Base-by-base conservation (phyloP, 2,113 vertebrate species). In the Anhinga anhinga region DNA sequence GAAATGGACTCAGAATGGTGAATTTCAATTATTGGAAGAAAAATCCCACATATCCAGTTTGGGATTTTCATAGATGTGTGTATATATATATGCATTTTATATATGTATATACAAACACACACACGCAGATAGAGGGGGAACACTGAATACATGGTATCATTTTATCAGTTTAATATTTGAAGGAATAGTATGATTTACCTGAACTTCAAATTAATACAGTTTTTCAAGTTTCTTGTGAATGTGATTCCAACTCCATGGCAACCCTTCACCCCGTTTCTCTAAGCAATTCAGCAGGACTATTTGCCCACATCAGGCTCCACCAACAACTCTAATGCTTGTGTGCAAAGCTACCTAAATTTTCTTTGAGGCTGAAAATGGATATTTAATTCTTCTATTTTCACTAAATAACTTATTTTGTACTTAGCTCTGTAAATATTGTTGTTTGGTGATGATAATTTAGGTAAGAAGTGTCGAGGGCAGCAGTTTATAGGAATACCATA, bases 401-500 rank as follows among this genome's bases (percentile, higher is more conserved):
- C 50, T 88, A 62, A 56, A 1, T 82, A 85, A 85, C 34, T 87
- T 87, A 56, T 72, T 96, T 91, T 55, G 44, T 58, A 73, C 34
- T 80, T 80, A 72, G 20, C 11, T 76, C 36, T 77, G 20, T 62
- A 80, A 92, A 92, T 71, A 83, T 1, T 78, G 20, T 62, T 50
- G n/a, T 69, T 78, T 71, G 32, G 66, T 47, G 8, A 53, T 11
- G 27, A 38, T 30, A 58, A 56, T 65, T 76, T 17, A 80, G n/a
- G 38, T 77, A 45, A 66, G 70, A 73, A 66, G 55, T 34, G 38
- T 70, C 13, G 67, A 90, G 36, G 45, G 50, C 59, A 67, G 69
- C 26, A 86, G 55, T 91, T 90, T 65, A 65, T 29, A 70, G 62
- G 85, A 91, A 88, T 73, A 56, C 44, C 67, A 83, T 63, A 81